Base-by-base conservation (phyloP, 2,888 invertebrate species). In the Mimas tiliae region DNA sequence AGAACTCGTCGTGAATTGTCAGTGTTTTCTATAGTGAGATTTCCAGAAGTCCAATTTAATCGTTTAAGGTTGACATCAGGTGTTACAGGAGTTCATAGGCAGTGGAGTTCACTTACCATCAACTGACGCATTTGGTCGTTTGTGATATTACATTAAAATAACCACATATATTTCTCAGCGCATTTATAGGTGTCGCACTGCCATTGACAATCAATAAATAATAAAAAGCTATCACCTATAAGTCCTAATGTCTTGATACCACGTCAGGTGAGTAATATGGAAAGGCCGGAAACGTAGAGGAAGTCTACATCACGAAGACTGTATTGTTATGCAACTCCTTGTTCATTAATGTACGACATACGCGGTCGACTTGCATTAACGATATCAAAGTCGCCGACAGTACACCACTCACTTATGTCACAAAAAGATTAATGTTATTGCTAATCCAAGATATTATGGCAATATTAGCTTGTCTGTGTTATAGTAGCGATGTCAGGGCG, bases 211-310 rank as follows among this genome's bases (percentile, higher is more conserved):
- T 4, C 33, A 33, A 47, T 48, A 19, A 62, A 62, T 63, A 63
- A 63, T 19, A 64, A 38, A 11, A 63, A 65, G 72, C 82, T 83
- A 81, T 83, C 83, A 80, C 81, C 62, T 63, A 67, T n/a, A 47
- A 55, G 27, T 34, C 48, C 6, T 42, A 55, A n/a, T 68, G 69
- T 70, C 65, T 71, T 69, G 53, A 71, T 83, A 83, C 77, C 83
- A 83, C 82, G 83, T 77, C 71, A 70, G 67, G 48, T 19, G 48
- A 48, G 58, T 71, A 66, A n/a, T 70, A 67, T 79, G 76, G 71
- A 74, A 76, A 74, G 70, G 64, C 77, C 81, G 79, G 83, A 82
- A 83, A 76, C 71, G 67, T 68, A 52, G 67, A 73, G 78, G 80
- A 81, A 82, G 77, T 73, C 72, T 76, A 73, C 76, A 73, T 76